phyloP scores from a whole-genome alignment of 2,797 vertebrate species.

The Paedocypris micromegethes region DNA sequence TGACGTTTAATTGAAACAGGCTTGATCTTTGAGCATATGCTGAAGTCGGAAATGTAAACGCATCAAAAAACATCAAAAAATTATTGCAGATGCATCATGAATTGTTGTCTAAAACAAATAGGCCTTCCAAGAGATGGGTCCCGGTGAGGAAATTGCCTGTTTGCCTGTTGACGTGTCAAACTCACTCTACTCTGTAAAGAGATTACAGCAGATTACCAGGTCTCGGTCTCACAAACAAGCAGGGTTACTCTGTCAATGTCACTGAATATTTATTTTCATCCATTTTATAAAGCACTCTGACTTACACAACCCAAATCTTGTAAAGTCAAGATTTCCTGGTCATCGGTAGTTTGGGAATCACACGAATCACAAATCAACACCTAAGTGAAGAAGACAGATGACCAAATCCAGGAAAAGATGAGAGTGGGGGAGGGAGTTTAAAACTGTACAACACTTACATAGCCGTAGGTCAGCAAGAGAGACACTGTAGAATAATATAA shows the following conservation, averaged over 20 bases:
- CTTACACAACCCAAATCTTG: constrained; percentile 22
- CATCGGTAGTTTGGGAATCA: background rate
- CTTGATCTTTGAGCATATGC: too few species aligned
- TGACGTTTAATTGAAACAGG: too few species aligned
- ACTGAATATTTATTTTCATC: background rate
- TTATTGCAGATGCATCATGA: too few species aligned
- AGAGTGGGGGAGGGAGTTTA: constrained; percentile 11
- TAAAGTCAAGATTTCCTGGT: background rate
- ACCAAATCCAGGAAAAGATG: constrained; percentile 10
- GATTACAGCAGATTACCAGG: constrained; percentile 30
- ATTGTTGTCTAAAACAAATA: too few species aligned
- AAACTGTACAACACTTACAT: constrained; percentile 12
- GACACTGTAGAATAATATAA: too few species aligned
- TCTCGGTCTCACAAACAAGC: constrained; percentile 2
- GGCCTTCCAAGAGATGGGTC: background rate
- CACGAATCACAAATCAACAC: background rate
- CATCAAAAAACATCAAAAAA: too few species aligned
- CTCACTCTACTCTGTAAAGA: constrained; percentile 14
- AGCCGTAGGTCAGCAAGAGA: too few species aligned
- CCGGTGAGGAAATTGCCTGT: background rate
- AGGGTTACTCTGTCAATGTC: background rate
- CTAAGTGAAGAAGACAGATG: background rate
- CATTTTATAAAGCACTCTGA: background rate
- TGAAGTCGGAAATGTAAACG: too few species aligned
- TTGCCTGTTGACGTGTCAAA: constrained; percentile 25